A percentile compares a stretch with the other conserved stretches of the same genome.
phyloP scores from a whole-genome alignment of 2,888 invertebrate genomes.

The Drosophila mimica region DNA sequence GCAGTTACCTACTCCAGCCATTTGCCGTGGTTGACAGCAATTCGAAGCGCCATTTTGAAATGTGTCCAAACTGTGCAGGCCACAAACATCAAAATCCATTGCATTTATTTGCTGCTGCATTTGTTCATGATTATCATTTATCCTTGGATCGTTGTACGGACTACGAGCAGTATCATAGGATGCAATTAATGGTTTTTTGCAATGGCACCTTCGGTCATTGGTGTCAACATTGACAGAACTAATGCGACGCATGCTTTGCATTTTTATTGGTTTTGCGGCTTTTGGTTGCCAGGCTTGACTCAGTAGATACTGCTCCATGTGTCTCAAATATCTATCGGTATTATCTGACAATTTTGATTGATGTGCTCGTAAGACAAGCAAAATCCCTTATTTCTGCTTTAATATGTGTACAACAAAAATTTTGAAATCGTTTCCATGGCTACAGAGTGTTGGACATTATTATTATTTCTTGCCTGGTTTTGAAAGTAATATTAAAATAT shows the following conservation, averaged over 20 bases:
- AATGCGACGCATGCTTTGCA: constrained; percentile 46
- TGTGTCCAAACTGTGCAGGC: not conserved
- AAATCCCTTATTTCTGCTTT: not conserved
- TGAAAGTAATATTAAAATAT: not conserved
- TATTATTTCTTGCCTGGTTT: rapidly evolving
- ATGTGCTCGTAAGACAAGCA: constrained; percentile 1
- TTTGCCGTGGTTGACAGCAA: not conserved
- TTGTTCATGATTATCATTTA: not conserved
- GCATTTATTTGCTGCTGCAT: constrained; percentile 8
- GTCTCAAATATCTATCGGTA: not conserved
- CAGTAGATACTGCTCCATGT: constrained; percentile 19
- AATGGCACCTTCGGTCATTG: constrained; percentile 10
- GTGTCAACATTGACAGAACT: constrained; percentile 44
- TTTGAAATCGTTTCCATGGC: constrained; percentile 40
- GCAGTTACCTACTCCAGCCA: not conserved
- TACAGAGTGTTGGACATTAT: not conserved
- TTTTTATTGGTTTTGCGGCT: constrained; percentile 16
- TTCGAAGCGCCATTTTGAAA: not conserved
- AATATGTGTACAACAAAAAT: constrained; percentile 16
- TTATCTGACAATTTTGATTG: constrained; percentile 13
- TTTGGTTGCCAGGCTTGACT: constrained; percentile 7
- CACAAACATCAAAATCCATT: not conserved
- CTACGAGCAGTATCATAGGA: not conserved
- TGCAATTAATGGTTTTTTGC: not conserved
- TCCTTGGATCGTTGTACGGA: not conserved